A percentile compares a stretch with the other conserved stretches of the same genome.
These are phyloP conservation scores for Meta bourneti DNA, from an alignment of 2,888 invertebrate species.

Conservation along the genomic window DNA sequence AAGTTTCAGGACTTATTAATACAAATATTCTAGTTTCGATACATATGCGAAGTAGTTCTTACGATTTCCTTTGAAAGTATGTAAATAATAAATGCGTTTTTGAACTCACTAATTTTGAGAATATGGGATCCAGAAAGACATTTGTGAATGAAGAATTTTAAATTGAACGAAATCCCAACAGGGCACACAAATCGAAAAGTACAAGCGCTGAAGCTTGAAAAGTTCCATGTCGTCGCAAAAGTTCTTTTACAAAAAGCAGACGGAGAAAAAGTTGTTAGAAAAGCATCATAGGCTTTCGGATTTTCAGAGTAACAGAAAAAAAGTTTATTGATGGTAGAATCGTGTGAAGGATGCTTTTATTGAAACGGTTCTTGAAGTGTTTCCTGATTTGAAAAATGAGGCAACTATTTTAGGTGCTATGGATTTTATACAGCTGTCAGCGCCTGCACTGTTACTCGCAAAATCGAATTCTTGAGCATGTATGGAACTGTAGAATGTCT, in stretches of 20 bases:
- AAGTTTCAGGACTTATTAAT: too few species aligned
- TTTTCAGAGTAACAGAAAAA: background rate
- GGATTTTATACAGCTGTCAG: background rate
- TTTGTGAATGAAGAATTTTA: background rate
- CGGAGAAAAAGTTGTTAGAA: background rate
- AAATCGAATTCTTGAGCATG: background rate
- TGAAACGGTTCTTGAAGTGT: background rate
- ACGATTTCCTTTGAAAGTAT: too few species aligned
- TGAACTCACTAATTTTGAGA: too few species aligned
- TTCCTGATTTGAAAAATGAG: slow-evolving; percentile 1
- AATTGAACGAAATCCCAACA: background rate
- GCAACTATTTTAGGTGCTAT: background rate
- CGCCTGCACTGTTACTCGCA: background rate
- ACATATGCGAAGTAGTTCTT: too few species aligned
- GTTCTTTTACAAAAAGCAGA: slow-evolving; percentile 1
- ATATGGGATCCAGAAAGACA: too few species aligned
- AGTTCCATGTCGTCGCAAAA: background rate
- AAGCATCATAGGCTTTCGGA: background rate
- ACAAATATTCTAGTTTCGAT: too few species aligned
- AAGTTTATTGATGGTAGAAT: background rate
- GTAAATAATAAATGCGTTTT: too few species aligned
- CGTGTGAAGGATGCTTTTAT: background rate
- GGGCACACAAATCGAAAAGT: background rate
- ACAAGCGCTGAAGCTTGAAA: background rate
- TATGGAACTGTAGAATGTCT: too few species aligned